A percentile compares a stretch with the other conserved stretches of the same genome.
Conservation (phyloP, 2,113 vertebrate genomes). For the Chauna torquata region DNA sequence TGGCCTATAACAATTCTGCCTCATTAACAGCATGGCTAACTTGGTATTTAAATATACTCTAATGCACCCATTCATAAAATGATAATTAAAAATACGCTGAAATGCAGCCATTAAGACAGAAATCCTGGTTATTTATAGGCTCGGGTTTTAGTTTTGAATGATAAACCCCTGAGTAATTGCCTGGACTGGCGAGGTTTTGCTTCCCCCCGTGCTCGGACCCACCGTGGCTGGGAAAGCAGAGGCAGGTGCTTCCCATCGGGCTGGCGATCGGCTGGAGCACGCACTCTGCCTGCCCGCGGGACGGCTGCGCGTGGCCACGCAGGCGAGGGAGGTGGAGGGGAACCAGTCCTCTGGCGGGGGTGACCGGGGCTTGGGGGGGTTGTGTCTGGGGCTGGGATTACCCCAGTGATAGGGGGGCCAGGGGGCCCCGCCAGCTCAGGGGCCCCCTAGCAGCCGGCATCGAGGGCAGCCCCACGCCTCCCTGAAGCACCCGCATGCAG, state of each 20-base stretch:
- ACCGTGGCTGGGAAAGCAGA: neutral
- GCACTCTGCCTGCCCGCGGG: neutral
- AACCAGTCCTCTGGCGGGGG: too few species aligned
- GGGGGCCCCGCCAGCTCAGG: neutral
- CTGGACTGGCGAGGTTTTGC: neutral
- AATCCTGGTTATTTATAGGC: conserved; percentile 50
- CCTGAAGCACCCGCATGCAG: fast-evolving
- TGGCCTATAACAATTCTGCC: conserved; percentile 48
- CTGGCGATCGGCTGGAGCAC: fast-evolving
- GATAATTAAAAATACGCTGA: conserved; percentile 64
- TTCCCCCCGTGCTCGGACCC: neutral
- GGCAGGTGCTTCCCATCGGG: conserved; percentile 13
- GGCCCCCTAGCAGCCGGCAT: neutral
- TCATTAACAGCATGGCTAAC: conserved; percentile 52
- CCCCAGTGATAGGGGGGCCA: too few species aligned
- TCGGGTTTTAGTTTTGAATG: neutral
- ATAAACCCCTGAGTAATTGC: conserved; percentile 49
- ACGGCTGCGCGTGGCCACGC: fast-evolving
- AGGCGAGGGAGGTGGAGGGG: too few species aligned
- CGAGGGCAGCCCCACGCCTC: neutral
- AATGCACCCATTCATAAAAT: conserved; percentile 71
- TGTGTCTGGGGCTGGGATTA: neutral
- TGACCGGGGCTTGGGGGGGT: neutral
- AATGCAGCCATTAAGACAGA: conserved; percentile 53
- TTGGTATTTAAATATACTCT: conserved; percentile 68